Conservation (phyloP, 1,140 invertebrate species). For the Drosophila micromelanica region DNA sequence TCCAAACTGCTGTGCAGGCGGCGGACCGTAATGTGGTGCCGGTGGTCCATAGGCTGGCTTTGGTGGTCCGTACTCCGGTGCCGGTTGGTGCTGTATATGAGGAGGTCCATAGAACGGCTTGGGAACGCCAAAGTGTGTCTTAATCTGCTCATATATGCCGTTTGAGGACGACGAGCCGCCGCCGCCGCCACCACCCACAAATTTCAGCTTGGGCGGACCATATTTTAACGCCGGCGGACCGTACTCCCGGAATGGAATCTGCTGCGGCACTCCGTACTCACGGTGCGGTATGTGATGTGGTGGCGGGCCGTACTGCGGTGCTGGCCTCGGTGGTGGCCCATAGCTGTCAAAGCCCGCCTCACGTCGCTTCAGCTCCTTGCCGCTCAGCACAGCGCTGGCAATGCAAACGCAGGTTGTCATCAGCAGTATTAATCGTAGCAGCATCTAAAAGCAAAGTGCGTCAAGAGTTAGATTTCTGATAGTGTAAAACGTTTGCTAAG, state of each 20-base stretch:
- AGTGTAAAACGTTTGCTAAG: too few species aligned
- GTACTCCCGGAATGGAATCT: slow-evolving; percentile 76
- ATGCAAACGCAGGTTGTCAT: slow-evolving; percentile 45
- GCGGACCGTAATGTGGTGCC: slow-evolving; percentile 69
- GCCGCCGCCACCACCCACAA: slow-evolving; percentile 68
- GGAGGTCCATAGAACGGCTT: slow-evolving; percentile 85
- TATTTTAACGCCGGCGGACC: slow-evolving; percentile 75
- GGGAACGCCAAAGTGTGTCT: slow-evolving; percentile 79
- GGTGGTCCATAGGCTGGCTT: slow-evolving; percentile 85
- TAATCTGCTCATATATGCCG: slow-evolving; percentile 74
- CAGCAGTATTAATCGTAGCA: slow-evolving; percentile 50
- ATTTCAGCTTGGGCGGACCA: slow-evolving; percentile 73
- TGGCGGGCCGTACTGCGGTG: slow-evolving; percentile 84
- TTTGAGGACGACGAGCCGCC: slow-evolving; percentile 13
- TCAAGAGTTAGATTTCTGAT: not conserved
- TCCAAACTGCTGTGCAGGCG: slow-evolving; percentile 25
- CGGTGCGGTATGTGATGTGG: slow-evolving; percentile 82
- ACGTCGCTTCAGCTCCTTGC: slow-evolving; percentile 62
- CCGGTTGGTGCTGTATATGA: not conserved
- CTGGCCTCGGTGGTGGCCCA: slow-evolving; percentile 65
- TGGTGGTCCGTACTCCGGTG: not conserved
- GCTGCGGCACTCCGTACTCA: slow-evolving; percentile 81
- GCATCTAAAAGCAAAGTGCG: slow-evolving; percentile 38
- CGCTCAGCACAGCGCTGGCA: slow-evolving; percentile 59
- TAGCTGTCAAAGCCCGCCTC: slow-evolving; percentile 65